Conservation (phyloP, 2,888 invertebrate genomes). For the Orgyia antiqua region DNA sequence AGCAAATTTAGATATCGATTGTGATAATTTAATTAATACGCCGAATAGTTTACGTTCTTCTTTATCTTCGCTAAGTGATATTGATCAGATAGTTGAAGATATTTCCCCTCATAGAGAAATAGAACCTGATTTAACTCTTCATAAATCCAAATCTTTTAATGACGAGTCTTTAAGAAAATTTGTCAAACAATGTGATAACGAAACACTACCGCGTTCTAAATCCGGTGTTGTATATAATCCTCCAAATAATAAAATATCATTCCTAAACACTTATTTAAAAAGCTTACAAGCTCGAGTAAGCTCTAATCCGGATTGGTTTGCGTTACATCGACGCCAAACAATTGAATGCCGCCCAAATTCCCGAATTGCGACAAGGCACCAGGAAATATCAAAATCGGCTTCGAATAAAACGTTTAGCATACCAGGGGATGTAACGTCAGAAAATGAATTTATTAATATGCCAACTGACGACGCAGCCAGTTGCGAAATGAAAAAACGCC, state of each 20-base stretch:
- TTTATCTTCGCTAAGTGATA: slow-evolving; percentile 39
- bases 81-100: slow-evolving; percentile 32
- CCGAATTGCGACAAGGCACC: slow-evolving; percentile 28
- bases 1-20: slow-evolving; percentile 21
- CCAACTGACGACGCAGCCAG: slow-evolving; percentile 61
- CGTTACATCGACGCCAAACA: slow-evolving; percentile 48
- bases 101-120: slow-evolving; percentile 39
- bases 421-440: slow-evolving; percentile 48
- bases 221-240: slow-evolving; percentile 56
- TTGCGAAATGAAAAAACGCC: slow-evolving; percentile 67
- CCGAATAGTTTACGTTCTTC: slow-evolving; percentile 34
- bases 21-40: slow-evolving; percentile 27
- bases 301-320: slow-evolving; percentile 66
- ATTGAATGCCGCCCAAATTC: slow-evolving; percentile 41
- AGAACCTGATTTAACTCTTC: slow-evolving; percentile 37
- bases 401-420: slow-evolving; percentile 30
- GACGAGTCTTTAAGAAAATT: slow-evolving; percentile 39
- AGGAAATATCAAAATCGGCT: slow-evolving; percentile 37
- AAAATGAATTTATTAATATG: slow-evolving; percentile 62
- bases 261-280: slow-evolving; percentile 72
- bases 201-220: slow-evolving; percentile 53
- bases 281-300: slow-evolving; percentile 62
- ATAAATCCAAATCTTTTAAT: slow-evolving; percentile 66
- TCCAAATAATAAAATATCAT: slow-evolving; percentile 68
- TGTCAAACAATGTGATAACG: slow-evolving; percentile 30